Percentiles rank a stretch among this genome's conserved stretches.
Conservation (phyloP, 2,888 invertebrate genomes). For the Clepsis dumicolana region DNA sequence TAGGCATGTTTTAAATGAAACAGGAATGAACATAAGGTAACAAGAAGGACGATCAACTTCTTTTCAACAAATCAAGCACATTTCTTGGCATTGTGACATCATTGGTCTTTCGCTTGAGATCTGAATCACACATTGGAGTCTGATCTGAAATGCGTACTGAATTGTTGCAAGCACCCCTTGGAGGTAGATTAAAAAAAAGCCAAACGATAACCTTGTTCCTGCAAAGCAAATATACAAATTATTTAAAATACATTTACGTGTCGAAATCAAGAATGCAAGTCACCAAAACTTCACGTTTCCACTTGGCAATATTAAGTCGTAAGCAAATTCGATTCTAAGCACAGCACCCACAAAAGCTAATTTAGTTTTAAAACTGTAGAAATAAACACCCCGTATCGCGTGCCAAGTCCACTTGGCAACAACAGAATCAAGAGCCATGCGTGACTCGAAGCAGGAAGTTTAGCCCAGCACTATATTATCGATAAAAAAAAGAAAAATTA, state of each 20-base stretch:
- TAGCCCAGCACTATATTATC: conserved; percentile 9
- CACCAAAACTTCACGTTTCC: not conserved
- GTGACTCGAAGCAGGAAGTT: conserved; percentile 27
- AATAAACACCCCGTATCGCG: conserved; percentile 15
- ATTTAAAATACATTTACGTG: no score
- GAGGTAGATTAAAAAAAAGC: no score
- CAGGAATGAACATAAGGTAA: no score
- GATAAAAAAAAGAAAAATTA: conserved; percentile 27
- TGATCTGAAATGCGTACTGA: no score
- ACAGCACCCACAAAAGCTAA: not conserved
- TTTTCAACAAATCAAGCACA: no score
- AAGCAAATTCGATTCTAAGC: conserved; percentile 6
- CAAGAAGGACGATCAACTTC: no score
- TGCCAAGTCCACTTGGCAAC: conserved; percentile 19
- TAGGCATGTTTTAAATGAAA: not conserved
- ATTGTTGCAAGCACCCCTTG: no score
- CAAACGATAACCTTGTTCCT: no score
- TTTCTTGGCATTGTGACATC: no score
- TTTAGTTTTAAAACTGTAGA: conserved; percentile 8
- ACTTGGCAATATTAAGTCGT: not conserved
- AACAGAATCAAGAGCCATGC: conserved; percentile 30
- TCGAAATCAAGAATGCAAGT: not conserved
- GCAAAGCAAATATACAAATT: no score
- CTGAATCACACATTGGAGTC: no score
- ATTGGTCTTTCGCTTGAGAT: no score